Base-by-base conservation (phyloP, 2,113 vertebrate genomes). In the Lophius piscatorius region DNA sequence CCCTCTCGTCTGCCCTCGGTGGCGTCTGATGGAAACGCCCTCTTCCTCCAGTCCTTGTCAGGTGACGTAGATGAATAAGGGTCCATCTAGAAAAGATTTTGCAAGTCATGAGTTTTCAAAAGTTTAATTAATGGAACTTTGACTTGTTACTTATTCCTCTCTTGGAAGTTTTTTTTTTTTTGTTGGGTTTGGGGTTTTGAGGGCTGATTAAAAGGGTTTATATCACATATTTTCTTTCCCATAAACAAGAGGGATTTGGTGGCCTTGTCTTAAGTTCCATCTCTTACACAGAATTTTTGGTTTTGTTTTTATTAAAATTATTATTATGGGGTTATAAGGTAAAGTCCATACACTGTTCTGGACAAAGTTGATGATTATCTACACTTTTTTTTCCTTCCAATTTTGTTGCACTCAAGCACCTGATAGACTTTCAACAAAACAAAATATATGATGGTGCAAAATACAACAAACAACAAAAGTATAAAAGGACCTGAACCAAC, bases 91-190 rank as follows among this genome's bases (percentile, higher is more conserved):
- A 31, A 33, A 11, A 24, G 45, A 22, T 35, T 55, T 21, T 8
- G 26, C 33, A 9, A 45, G 35, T 54, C 46, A 47, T 35, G 47
- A 18, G 49, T 41, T 29, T 31, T 39, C 31, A 51, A 23, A 1
- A 1, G 22, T 60, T 55, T 9, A 42, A 47, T 9, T 9, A 62
- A 5, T 63, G 50, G 41, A 71, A 61, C 58, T 24, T 69, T 3
- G 58, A 40, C 70, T 44, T 22, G 39, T 52, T 39, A 48, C 68
- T 54, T 40, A 28, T 62, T 47, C 49, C 24, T 45, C 1, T 38
- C 33, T 16, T 17, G 4, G 29, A 8, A 23, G 60, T 70, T 50
- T 10, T 29, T 21, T 16, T 26, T 42, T 42, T 48, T 38, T 10
- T 16, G 29, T 36, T 31, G 14, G 22, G 21, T 60, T 59, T 11